Percentiles rank a stretch among this genome's conserved stretches.
Evolutionary conservation across 2,888 invertebrate genomes (phyloP).

Genomic region (Cacoxenus indagator): DNA sequence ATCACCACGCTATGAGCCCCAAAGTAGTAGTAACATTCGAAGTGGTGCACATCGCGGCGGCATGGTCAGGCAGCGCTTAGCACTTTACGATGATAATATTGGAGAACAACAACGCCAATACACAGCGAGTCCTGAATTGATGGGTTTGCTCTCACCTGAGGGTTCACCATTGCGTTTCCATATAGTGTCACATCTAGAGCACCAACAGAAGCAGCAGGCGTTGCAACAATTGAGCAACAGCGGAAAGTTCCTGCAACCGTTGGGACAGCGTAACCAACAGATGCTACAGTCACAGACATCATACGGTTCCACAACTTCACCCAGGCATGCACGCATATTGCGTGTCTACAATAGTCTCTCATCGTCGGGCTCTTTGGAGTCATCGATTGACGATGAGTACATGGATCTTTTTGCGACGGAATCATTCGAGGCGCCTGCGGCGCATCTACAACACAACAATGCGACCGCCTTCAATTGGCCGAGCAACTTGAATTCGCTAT

Average conservation of each 20-base stretch:
- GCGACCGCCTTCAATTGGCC: slow-evolving; percentile 70
- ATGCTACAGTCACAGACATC: slow-evolving; percentile 27
- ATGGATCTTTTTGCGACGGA: slow-evolving; percentile 77
- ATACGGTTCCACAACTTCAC: slow-evolving; percentile 31
- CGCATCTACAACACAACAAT: slow-evolving; percentile 37
- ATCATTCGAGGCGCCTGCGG: slow-evolving; percentile 70
- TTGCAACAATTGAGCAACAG: no score
- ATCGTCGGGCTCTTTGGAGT: slow-evolving; percentile 72
- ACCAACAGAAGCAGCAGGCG: slow-evolving; percentile 44
- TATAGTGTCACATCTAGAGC: slow-evolving; percentile 45
- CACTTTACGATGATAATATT: slow-evolving; percentile 66
- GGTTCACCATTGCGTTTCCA: slow-evolving; percentile 68
- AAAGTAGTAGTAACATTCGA: slow-evolving; percentile 29
- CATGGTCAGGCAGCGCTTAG: slow-evolving; percentile 66
- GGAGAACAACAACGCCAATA: slow-evolving; percentile 43
- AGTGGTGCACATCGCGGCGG: slow-evolving; percentile 43
- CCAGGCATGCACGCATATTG: slow-evolving; percentile 63
- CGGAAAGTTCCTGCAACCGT: slow-evolving; percentile 39
- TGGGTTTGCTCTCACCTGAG: slow-evolving; percentile 67
- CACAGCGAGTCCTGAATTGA: slow-evolving; percentile 55
- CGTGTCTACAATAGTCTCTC: slow-evolving; percentile 72
- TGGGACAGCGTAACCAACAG: slow-evolving; percentile 33
- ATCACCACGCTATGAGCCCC: slow-evolving; percentile 40
- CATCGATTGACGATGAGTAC: slow-evolving; percentile 76
- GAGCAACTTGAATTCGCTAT: slow-evolving; percentile 74